These are phyloP conservation scores for Piprites chloris DNA, from an alignment of 2,113 vertebrate species.

Conservation along the genomic window DNA sequence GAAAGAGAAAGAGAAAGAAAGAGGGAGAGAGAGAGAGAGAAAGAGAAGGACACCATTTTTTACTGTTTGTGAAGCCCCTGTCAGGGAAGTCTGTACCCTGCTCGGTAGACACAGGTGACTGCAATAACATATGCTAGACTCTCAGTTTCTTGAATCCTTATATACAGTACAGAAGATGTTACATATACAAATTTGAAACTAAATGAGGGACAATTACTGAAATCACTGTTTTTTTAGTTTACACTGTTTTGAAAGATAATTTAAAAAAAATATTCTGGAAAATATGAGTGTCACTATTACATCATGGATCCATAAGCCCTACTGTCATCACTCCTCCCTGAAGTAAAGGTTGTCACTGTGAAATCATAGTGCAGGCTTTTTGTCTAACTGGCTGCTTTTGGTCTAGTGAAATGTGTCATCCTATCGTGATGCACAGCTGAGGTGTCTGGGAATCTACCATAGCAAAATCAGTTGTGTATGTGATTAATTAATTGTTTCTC, in stretches of 20 bases:
- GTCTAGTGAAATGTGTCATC: background rate
- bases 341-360: background rate
- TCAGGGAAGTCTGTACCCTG: background rate
- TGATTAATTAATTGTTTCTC: background rate
- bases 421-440: background rate
- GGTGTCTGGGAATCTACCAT: background rate
- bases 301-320: background rate
- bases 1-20: too few relatives aligned
- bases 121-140: background rate
- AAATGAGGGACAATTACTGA: background rate
- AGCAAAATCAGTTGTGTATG: background rate
- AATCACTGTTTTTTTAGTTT: background rate
- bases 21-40: background rate
- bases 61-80: background rate
- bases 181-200: background rate
- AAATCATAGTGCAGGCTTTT: background rate
- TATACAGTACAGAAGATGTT: background rate
- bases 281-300: background rate
- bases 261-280: background rate
- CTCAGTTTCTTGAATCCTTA: background rate
- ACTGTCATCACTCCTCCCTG: background rate
- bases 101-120: background rate
- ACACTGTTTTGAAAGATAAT: background rate
- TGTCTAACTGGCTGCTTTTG: background rate
- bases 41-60: too few relatives aligned